Percentiles rank a stretch among this genome's conserved stretches.
Evolutionary conservation across 1,140 invertebrate genomes (phyloP).

Genomic region (Orchestia grillus): DNA sequence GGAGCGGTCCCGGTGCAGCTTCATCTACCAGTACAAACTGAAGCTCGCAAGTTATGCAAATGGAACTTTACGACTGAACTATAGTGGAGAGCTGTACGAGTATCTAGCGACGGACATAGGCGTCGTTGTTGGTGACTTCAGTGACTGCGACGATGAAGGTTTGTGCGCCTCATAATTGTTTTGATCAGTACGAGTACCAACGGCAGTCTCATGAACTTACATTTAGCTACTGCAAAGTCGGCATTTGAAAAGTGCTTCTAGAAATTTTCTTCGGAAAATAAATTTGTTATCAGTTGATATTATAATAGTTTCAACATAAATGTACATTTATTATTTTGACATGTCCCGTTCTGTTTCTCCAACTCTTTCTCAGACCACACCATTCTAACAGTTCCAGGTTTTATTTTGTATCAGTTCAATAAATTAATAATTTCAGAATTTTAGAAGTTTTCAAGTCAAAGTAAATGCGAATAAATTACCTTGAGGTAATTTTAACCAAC

Average conservation of each 20-base stretch:
- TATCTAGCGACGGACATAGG: neutral
- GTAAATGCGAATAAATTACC: neutral
- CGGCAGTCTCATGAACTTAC: no score
- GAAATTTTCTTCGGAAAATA: no score
- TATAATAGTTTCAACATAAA: no score
- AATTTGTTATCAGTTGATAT: no score
- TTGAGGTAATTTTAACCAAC: neutral
- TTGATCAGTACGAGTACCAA: no score
- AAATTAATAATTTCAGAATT: neutral
- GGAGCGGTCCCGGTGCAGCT: constrained; percentile 1
- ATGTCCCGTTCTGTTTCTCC: neutral
- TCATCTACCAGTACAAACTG: neutral
- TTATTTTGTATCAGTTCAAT: neutral
- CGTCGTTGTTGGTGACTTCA: neutral
- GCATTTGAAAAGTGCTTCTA: no score
- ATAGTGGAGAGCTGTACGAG: no score
- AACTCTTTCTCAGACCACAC: neutral
- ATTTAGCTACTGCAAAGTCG: no score
- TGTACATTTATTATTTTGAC: neutral
- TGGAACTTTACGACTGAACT: neutral
- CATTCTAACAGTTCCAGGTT: neutral
- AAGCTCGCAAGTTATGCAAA: neutral
- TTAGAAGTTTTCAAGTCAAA: neutral
- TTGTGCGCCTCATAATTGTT: neutral
- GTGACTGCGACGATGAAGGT: neutral